Conservation (phyloP, 2,113 vertebrate genomes). For the Oncorhynchus gorbuscha region DNA sequence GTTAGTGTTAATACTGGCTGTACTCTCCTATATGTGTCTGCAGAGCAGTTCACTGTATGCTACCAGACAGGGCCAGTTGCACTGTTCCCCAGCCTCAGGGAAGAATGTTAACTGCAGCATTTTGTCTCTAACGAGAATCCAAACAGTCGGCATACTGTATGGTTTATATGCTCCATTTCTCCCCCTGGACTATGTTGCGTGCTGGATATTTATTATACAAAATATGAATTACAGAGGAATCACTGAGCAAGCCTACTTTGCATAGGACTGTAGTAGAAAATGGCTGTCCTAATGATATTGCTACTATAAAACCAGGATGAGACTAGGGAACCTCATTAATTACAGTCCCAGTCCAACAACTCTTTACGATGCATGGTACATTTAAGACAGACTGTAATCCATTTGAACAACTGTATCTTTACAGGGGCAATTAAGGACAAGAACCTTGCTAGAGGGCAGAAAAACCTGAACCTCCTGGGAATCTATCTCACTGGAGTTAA, state of each 20-base stretch:
- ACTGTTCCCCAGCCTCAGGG: constrained; percentile 29
- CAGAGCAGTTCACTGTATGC: constrained; percentile 19
- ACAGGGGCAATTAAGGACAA: constrained; percentile 64
- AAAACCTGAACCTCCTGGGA: constrained; percentile 52
- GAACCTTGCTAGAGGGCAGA: constrained; percentile 66
- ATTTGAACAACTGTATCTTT: constrained; percentile 49
- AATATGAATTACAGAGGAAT: constrained; percentile 62
- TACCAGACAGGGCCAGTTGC: constrained; percentile 30
- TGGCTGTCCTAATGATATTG: constrained; percentile 44
- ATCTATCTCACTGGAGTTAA: constrained; percentile 51
- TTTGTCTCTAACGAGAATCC: constrained; percentile 38
- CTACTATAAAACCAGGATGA: constrained; percentile 43
- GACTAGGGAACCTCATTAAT: constrained; percentile 58
- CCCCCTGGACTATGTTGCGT: constrained; percentile 44
- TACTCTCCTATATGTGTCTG: constrained; percentile 39
- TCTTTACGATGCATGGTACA: constrained; percentile 47
- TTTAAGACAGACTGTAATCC: constrained; percentile 38
- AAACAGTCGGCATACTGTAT: constrained; percentile 53
- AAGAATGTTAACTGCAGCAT: constrained; percentile 46
- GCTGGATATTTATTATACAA: constrained; percentile 57
- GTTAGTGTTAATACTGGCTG: constrained; percentile 1
- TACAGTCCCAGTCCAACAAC: constrained; percentile 38
- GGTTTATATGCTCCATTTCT: constrained; percentile 47
- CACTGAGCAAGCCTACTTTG: constrained; percentile 56
- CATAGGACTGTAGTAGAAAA: constrained; percentile 47